Base-by-base conservation (phyloP, 1,140 invertebrate genomes). In the Chelonus insularis region DNA sequence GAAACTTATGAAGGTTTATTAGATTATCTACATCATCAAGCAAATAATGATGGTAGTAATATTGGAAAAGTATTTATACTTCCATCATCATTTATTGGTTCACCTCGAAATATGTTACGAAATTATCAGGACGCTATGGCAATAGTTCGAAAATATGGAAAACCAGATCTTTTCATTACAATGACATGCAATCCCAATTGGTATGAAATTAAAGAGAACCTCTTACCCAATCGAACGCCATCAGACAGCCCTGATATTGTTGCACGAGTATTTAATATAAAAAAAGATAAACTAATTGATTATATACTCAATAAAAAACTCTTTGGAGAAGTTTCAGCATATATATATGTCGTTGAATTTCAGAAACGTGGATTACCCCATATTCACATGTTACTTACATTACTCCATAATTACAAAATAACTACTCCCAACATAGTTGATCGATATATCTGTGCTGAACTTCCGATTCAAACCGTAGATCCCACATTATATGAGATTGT, bases 71-170 rank as follows among this genome's bases (percentile, higher is more conserved):
- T 41, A 72, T 55, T 68, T 45, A 78, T 80, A 63, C 59, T 75
- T 32, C 75, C 75, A 57, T 66, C 72, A 36, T 71, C 69, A 14
- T 81, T 68, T 57, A 69, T 59, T 21, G 76, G 72, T 37, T 74
- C 74, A 63, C 74, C 72, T 57, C 67, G 75, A 32, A 58, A 80
- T 65, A 77, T 80, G 77, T 72, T 79, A 32, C 70, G 81, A 66
- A 72, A 77, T 63, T 65, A 68, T 57, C 77, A 78, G 65, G 74
- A 80, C 68, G 69, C 63, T 65, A 82, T 73, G 71, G 68, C 77
- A 11, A 82, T 80, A 60, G 81, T 83, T 9, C 58, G 74, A 47
- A 51, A 72, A 57, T 79, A 72, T 63, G 77, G 77, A 59, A 80
- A 86, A 75, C 74, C 81, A 65, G 66, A 78, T 43, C 11, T 48